phyloP scores from a whole-genome alignment of 2,888 invertebrate genomes.

The Ornithoptera priamus region DNA sequence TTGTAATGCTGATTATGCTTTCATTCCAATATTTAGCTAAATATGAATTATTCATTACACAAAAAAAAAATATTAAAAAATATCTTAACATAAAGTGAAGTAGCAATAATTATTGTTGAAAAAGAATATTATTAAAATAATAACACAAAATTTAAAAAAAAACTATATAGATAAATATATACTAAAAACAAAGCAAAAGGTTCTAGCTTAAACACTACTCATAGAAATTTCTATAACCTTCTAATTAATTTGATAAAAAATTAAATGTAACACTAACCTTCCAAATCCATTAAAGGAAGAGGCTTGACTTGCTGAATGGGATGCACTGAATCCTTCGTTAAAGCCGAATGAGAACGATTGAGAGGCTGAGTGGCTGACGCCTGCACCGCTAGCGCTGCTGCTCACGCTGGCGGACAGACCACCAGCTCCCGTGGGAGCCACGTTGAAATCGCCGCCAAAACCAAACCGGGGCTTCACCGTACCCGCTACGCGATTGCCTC shows the following conservation, averaged over 20 bases:
- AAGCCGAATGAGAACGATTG: constrained; percentile 76
- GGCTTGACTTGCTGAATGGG: constrained; percentile 74
- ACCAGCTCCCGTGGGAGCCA: constrained; percentile 63
- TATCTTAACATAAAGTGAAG: too few species aligned
- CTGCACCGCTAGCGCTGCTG: constrained; percentile 65
- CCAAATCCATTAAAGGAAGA: constrained; percentile 72
- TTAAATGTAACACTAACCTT: constrained; percentile 57
- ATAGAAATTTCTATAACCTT: too few species aligned
- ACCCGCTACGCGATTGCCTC: constrained; percentile 34
- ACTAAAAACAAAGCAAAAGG: too few species aligned
- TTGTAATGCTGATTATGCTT: too few species aligned
- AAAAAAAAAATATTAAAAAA: too few species aligned
- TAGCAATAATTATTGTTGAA: too few species aligned
- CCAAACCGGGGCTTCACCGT: constrained; percentile 62
- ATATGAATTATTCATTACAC: too few species aligned
- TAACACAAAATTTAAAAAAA: too few species aligned
- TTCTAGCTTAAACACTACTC: too few species aligned
- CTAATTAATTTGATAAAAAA: background rate
- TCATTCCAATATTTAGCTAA: too few species aligned
- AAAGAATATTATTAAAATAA: too few species aligned
- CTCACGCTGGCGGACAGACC: constrained; percentile 70
- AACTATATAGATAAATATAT: too few species aligned
- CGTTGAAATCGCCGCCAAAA: constrained; percentile 66
- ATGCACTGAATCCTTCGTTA: constrained; percentile 72
- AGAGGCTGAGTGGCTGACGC: constrained; percentile 70